These are phyloP conservation scores for Drosophila trichaetosa DNA, from an alignment of 2,888 invertebrate genomes.

Conservation along the genomic window DNA sequence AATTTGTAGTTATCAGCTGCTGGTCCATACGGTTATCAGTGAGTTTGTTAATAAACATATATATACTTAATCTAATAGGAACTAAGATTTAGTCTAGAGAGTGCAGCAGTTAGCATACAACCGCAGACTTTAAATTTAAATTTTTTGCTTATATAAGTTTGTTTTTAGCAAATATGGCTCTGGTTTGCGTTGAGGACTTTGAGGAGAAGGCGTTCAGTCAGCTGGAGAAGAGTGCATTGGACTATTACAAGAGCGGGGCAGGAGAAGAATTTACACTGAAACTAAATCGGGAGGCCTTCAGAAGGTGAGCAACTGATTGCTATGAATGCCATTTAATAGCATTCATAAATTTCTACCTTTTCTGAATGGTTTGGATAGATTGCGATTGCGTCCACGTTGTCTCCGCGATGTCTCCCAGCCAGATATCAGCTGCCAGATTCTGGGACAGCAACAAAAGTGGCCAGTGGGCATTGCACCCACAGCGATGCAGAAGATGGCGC, in stretches of 20 bases:
- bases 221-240: conserved; percentile 89
- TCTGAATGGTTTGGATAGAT: conserved; percentile 81
- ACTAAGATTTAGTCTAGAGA: conserved; percentile 30
- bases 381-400: conserved; percentile 91
- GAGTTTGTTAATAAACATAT: conserved; percentile 12
- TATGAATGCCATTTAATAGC: background rate
- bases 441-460: conserved; percentile 89
- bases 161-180: conserved; percentile 68
- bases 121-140: background rate
- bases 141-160: conserved; percentile 12
- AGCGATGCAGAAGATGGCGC: conserved; percentile 96
- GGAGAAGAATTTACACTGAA: conserved; percentile 91
- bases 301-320: conserved; percentile 77
- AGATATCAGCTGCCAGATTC: conserved; percentile 87
- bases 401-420: conserved; percentile 90
- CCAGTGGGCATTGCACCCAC: conserved; percentile 94
- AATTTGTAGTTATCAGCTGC: conserved; percentile 29
- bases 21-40: conserved; percentile 28
- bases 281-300: conserved; percentile 91
- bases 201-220: conserved; percentile 89
- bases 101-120: conserved; percentile 8
- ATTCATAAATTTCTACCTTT: background rate
- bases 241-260: conserved; percentile 95
- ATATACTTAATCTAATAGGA: conserved; percentile 8
- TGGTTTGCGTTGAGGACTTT: conserved; percentile 91